Base-by-base conservation (phyloP, 2,797 vertebrate species). In the Sebastes minor region DNA sequence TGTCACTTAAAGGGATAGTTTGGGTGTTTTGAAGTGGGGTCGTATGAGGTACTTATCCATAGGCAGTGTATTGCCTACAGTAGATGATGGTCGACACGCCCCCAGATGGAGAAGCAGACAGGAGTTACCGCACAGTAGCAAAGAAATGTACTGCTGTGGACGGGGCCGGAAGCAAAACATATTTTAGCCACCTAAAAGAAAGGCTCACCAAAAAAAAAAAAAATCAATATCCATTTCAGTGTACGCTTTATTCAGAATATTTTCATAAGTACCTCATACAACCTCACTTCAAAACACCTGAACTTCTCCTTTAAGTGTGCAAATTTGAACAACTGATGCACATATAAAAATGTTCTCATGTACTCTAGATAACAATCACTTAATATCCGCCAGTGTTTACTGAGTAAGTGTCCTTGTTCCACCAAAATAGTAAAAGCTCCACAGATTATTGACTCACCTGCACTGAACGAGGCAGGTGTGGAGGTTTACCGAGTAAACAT, bases 401-500 rank as follows among this genome's bases (percentile, higher is more conserved):
- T 6, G 6, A 70, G 25, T 5, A 6, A 9, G 8, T 56, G 42
- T 33, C 55, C 30, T 62, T 56, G n/a, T 28, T 67, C 61, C 57
- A 61, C 4, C n/a, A 7, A 42, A 65, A 81, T 52, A 73, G 60
- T 22, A 22, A 62, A 83, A 69, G 33, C 53, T 3, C 33, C 46
- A 27, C 33, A 22, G 60, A 66, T 42, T 22, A 69, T 71, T 82
- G 57, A 76, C 38, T 82, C 74, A 66, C 84, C 73, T 85, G 80
- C 62, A 5, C 52, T 7, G 73, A 79, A 11, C 0, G 2, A 4
- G 18, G 76, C 91, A 93, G 88, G 89, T 90, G 88, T 82, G 76
- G 70, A 82, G 42, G 76, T 90, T 88, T 79, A 78, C 82, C 12
- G 4, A 69, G 85, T 66, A 87, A 92, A 90, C 76, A 89, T 13